Evolutionary conservation across 2,888 invertebrate genomes (phyloP), one percentile per base, ranked within the genome.

Genomic region (Mellilla xanthometata): DNA sequence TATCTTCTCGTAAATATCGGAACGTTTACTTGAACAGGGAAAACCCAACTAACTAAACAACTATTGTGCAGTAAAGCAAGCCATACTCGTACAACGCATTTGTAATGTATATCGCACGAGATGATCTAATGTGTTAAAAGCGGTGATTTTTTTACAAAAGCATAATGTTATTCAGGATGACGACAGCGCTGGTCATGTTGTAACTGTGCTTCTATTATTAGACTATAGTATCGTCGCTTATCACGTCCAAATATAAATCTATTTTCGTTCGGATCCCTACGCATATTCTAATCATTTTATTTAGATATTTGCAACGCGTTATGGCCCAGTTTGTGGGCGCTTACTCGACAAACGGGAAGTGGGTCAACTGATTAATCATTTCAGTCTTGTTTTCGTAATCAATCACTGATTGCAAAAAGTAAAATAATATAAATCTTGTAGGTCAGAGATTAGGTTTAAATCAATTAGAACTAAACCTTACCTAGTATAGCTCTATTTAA

Each of bases 301-400:
- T 51, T 49, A 49, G 49, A 48, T 57, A 52, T 60, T 55, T 66
- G 67, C 70, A 76, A 71, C 71, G 54, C 56, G 60, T 64, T 70
- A 62, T 76, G 86, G 60, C 79, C 87, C 78, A 81, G 76, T 76
- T 84, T 65, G 65, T 59, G 60, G 65, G 56, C 78, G 84, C 81
- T 79, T 76, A 81, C 78, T 75, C 69, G 75, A 81, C 86, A 81
- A 58, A 66, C 62, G 62, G 53, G 32, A 84, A 73, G 69, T 73
- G 58, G 85, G 87, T 72, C 82, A 76, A 72, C 79, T 83, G 77
- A 84, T 75, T 76, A 80, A 81, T 81, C 78, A 81, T 58, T 72
- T 71, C 60, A 65, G 58, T 65, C 53, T 63, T 68, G 69, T 75
- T 77, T 71, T 74, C 66, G 72, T 80, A 73, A 72, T 77, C 72